Evolutionary conservation across 1,140 invertebrate genomes (phyloP).

Genomic region (Anastrepha ludens): DNA sequence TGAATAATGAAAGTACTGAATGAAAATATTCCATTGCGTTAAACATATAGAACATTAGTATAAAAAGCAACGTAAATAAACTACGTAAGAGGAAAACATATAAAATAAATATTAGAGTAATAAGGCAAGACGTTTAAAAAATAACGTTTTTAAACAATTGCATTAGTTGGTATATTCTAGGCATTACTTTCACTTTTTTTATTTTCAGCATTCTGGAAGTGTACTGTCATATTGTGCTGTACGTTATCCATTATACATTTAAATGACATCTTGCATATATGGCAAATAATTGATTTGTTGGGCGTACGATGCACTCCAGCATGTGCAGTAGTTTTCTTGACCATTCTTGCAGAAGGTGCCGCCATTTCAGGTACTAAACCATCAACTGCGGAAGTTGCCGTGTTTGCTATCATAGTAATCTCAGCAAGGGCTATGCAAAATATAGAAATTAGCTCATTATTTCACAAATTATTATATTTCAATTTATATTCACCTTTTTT

Average conservation of each 20-base stretch:
- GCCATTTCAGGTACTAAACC: constrained; percentile 52
- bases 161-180: not conserved
- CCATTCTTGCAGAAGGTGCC: constrained; percentile 60
- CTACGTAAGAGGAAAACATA: constrained; percentile 5
- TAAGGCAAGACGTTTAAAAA: not conserved
- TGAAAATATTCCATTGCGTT: not conserved
- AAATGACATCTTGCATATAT: constrained; percentile 67
- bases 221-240: constrained; percentile 64
- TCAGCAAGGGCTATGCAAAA: constrained; percentile 14
- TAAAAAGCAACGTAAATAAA: constrained; percentile 3
- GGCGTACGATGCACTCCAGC: constrained; percentile 67
- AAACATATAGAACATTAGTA: not conserved
- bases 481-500: constrained; percentile 51
- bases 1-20: not conserved
- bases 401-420: constrained; percentile 56
- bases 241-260: constrained; percentile 70
- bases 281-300: constrained; percentile 66
- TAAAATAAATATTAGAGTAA: constrained; percentile 6
- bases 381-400: not conserved
- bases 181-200: not conserved
- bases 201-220: constrained; percentile 57
- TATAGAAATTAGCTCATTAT: not conserved
- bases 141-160: not conserved
- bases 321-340: constrained; percentile 64
- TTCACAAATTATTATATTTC: not conserved